Evolutionary conservation across 2,113 vertebrate genomes (phyloP).

Genomic region (Atherinomorus stipes): DNA sequence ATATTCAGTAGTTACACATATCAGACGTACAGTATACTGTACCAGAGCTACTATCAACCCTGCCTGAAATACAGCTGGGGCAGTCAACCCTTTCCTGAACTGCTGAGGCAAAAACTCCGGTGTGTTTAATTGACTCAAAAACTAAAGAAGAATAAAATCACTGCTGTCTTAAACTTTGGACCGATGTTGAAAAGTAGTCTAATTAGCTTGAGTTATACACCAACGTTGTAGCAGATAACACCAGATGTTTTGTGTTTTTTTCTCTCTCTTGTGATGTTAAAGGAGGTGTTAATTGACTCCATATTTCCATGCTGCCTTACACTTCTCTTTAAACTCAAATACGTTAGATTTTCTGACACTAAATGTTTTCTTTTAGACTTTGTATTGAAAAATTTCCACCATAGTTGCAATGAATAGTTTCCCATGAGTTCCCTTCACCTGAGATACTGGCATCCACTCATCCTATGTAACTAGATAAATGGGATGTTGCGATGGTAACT

Average conservation of each 20-base stretch:
- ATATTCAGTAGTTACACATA: constrained; percentile 40
- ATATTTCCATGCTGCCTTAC: constrained; percentile 3
- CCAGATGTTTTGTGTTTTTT: constrained; percentile 61
- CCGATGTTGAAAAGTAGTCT: constrained; percentile 22
- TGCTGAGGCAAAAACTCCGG: constrained; percentile 16
- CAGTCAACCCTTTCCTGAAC: constrained; percentile 11
- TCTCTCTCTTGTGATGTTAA: constrained; percentile 12
- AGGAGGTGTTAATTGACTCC: constrained; percentile 59
- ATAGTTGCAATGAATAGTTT: background rate
- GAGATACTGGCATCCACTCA: background rate
- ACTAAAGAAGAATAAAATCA: constrained; percentile 5
- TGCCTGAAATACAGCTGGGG: constrained; percentile 20
- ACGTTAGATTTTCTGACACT: background rate
- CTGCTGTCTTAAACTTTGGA: constrained; percentile 17
- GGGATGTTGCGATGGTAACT: constrained; percentile 8
- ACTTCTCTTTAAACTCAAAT: background rate
- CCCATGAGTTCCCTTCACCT: background rate
- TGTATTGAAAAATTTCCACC: background rate
- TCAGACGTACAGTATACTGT: constrained; percentile 16
- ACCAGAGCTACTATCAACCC: constrained; percentile 10
- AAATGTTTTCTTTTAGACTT: background rate
- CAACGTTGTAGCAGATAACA: constrained; percentile 27
- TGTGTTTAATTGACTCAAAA: constrained; percentile 9
- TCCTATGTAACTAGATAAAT: background rate
- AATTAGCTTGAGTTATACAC: constrained; percentile 48